phyloP scores from a whole-genome alignment of 1,140 invertebrate species.

The Probaryconus sp. region DNA sequence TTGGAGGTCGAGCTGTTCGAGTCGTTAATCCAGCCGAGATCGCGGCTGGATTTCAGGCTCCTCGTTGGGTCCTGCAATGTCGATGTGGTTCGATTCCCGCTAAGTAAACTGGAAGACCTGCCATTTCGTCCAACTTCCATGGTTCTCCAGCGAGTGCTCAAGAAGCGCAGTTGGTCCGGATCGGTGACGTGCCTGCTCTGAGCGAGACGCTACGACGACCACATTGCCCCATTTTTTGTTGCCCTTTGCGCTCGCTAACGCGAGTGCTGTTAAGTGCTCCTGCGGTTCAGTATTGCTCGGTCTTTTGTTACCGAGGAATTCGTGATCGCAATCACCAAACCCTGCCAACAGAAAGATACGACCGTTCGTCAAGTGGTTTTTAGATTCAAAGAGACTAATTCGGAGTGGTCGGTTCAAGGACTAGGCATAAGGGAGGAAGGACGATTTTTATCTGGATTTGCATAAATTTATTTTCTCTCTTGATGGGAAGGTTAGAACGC shows the following conservation, averaged over 20 bases:
- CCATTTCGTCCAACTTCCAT: constrained; percentile 53
- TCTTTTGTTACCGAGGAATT: constrained; percentile 11
- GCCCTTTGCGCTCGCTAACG: background rate
- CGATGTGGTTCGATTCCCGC: too few relatives aligned
- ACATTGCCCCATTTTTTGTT: constrained; percentile 26
- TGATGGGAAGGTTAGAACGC: too few relatives aligned
- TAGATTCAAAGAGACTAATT: too few relatives aligned
- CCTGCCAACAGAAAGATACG: constrained; percentile 15
- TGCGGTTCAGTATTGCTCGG: constrained; percentile 12
- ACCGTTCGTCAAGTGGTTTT: background rate
- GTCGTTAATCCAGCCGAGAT: constrained; percentile 27
- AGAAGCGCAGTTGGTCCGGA: constrained; percentile 34
- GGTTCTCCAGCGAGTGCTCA: constrained; percentile 35
- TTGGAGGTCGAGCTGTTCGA: constrained; percentile 17
- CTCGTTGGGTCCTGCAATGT: constrained; percentile 45
- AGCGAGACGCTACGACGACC: constrained; percentile 15
- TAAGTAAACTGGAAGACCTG: constrained; percentile 41
- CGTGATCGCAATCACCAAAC: constrained; percentile 15
- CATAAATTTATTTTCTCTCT: too few relatives aligned
- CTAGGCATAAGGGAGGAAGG: too few relatives aligned
- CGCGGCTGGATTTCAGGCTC: constrained; percentile 16
- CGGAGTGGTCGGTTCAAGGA: too few relatives aligned
- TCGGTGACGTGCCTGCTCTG: constrained; percentile 27
- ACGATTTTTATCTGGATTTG: too few relatives aligned
- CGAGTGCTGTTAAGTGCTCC: background rate